Evolutionary conservation across 2,888 invertebrate species (phyloP).

Genomic region (Drosophila kanekoi): DNA sequence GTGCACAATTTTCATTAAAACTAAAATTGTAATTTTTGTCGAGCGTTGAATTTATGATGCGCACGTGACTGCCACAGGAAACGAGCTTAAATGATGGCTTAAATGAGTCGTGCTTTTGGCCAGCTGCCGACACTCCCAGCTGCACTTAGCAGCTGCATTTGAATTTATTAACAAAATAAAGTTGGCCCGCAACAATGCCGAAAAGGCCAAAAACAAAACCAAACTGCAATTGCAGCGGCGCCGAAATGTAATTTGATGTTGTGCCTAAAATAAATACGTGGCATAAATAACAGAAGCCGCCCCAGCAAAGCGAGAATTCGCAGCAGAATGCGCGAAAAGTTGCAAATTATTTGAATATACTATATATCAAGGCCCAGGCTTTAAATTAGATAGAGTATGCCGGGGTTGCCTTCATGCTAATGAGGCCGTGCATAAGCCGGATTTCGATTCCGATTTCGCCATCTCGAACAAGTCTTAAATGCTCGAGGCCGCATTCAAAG

Average conservation of each 20-base stretch:
- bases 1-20: slow-evolving; percentile 69
- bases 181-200: slow-evolving; percentile 44
- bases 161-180: slow-evolving; percentile 72
- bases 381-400: slow-evolving; percentile 11
- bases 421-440: not conserved
- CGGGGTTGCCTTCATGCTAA: not conserved
- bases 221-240: slow-evolving; percentile 28
- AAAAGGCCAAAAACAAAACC: slow-evolving; percentile 9
- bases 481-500: too few species aligned
- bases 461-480: not conserved
- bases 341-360: slow-evolving; percentile 29
- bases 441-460: not conserved
- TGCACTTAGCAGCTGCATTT: slow-evolving; percentile 63
- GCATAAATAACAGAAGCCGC: slow-evolving; percentile 39
- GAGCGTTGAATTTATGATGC: slow-evolving; percentile 54
- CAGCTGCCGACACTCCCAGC: slow-evolving; percentile 18
- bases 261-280: slow-evolving; percentile 60
- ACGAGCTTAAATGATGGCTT: slow-evolving; percentile 67
- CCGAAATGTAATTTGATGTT: slow-evolving; percentile 61
- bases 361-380: slow-evolving; percentile 10
- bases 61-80: slow-evolving; percentile 52
- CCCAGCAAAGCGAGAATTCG: not conserved
- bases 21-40: slow-evolving; percentile 70
- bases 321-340: slow-evolving; percentile 19
- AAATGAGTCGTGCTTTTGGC: slow-evolving; percentile 65